Percentiles rank a stretch among this genome's conserved stretches.
Evolutionary conservation across 1,140 invertebrate genomes (phyloP).

Genomic region (Chionoecetes opilio): DNA sequence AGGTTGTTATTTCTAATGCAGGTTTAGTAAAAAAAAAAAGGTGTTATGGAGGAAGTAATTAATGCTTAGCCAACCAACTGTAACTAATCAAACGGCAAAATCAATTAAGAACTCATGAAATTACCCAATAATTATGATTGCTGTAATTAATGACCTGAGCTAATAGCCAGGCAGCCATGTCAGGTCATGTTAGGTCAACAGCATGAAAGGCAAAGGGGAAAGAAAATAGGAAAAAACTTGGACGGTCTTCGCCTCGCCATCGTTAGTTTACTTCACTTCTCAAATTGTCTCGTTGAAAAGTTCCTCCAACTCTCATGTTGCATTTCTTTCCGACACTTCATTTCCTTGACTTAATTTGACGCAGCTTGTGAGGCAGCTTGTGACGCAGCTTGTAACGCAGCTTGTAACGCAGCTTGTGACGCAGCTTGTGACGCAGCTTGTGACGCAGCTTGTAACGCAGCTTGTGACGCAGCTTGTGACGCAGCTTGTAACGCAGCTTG

Average conservation of each 20-base stretch:
- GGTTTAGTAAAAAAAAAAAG: too few species aligned
- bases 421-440: background rate
- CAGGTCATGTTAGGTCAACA: too few species aligned
- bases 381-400: background rate
- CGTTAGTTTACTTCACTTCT: conserved; percentile 3
- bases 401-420: background rate
- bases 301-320: too few species aligned
- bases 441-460: background rate
- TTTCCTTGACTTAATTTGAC: background rate
- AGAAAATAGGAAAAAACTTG: background rate
- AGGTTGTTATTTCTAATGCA: too few species aligned
- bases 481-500: background rate
- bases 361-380: background rate
- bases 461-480: too few species aligned
- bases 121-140: too few species aligned
- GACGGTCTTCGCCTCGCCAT: background rate
- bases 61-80: too few species aligned
- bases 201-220: background rate
- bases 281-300: background rate
- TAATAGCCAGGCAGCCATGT: too few species aligned
- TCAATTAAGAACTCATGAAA: too few species aligned
- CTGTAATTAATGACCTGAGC: too few species aligned
- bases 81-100: too few species aligned
- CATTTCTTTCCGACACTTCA: background rate
- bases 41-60: too few species aligned